Percentiles rank a stretch among this genome's conserved stretches.
These are phyloP conservation scores for Catostomus latipinnis DNA, from an alignment of 2,797 vertebrate genomes.

Conservation along the genomic window DNA sequence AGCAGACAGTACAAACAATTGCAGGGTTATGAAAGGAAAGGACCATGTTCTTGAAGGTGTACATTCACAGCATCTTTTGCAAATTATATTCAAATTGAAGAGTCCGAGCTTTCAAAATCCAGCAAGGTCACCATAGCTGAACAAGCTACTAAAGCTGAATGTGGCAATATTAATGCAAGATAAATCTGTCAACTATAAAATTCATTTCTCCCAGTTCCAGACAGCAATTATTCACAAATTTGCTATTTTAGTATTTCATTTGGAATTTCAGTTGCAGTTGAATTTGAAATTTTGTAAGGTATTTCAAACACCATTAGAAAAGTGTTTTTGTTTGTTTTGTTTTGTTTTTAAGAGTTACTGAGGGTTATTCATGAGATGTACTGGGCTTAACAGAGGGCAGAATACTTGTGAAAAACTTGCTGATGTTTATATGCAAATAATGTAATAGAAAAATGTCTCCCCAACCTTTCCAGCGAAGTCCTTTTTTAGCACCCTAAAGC, in stretches of 20 bases:
- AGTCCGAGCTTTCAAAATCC: not conserved
- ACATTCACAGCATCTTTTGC: not conserved
- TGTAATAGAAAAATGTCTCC: not conserved
- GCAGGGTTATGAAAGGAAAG: conserved; percentile 1
- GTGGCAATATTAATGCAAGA: not conserved
- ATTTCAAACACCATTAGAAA: not conserved
- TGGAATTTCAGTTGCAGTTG: not conserved
- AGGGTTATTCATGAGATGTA: not conserved
- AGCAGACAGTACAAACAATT: not conserved
- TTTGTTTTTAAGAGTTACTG: not conserved
- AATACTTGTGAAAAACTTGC: conserved; percentile 5
- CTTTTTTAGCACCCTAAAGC: conserved; percentile 13
- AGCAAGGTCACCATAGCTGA: not conserved
- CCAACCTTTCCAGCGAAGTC: not conserved
- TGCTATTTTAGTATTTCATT: not conserved
- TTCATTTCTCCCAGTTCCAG: not conserved
- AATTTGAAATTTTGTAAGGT: no score
- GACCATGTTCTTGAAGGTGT: not conserved
- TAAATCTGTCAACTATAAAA: not conserved
- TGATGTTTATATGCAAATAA: conserved; percentile 14
- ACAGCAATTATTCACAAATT: not conserved
- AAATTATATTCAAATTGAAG: no score
- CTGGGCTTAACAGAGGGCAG: not conserved
- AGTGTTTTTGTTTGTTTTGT: not conserved
- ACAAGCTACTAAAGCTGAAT: not conserved